Base-by-base conservation (phyloP, 1,140 invertebrate species). In the Gryllus bimaculatus region DNA sequence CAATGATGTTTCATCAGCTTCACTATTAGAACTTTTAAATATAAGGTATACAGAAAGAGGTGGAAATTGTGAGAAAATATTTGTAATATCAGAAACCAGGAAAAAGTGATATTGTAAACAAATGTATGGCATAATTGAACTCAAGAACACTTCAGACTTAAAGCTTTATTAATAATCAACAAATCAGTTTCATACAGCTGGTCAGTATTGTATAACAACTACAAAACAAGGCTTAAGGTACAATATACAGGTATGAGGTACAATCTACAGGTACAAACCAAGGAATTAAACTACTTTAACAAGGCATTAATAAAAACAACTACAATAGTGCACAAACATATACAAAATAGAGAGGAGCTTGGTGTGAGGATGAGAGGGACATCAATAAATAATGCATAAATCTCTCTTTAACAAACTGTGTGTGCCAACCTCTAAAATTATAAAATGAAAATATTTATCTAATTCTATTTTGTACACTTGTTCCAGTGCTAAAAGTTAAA, bases 81-180 rank as follows among this genome's bases (percentile, higher is more conserved):
- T 39, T 39, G 26, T 39, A 39, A 39, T 39, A 39, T 39, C 26
- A 20, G 48, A 20, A 75, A 26, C 1, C 20, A 75, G 10, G n/a
- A 75, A 75, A 13, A 75, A 21, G 54, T 66, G 54, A 66, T 66
- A 66, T 66, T 66, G 54, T 66, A 66, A 18, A 66, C 54, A 66
- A 66, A 18, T 66, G 10, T 18, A 66, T 66, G 10, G 18, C 7
- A 10, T 66, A 66, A 66, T 10, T 66, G 54, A 66, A 66, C 54
- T 13, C 54, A 66, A 13, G 18, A 66, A 18, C 54, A 66, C 54
- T 13, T 18, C 10, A 39, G 26, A 39, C 26, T 66, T 18, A 66
- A 10, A 66, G 54, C 54, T 66, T 66, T 66, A 66, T 66, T 66
- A 66, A 13, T 18, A 13, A 0, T 18, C 54, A 13, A 13, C 54